These are phyloP conservation scores for Holothuria scabra DNA, from an alignment of 53 echinoderm and acorn worm species.

Conservation along the genomic window DNA sequence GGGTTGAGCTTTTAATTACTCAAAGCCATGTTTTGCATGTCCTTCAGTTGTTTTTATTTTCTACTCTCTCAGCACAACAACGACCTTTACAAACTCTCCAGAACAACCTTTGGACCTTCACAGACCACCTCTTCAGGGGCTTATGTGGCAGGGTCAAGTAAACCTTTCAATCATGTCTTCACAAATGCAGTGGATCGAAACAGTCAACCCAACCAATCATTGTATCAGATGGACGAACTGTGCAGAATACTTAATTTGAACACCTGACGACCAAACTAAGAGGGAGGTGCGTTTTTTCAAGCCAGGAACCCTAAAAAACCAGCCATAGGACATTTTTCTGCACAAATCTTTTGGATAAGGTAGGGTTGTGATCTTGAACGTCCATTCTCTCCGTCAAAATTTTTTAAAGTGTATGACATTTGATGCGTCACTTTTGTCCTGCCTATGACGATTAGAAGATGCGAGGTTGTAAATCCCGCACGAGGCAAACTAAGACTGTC, in stretches of 20 bases:
- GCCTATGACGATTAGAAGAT: no score
- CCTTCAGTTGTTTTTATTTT: neutral
- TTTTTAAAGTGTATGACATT: no score
- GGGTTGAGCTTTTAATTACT: no score
- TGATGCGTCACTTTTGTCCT: no score
- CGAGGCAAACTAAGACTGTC: no score
- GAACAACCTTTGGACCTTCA: conserved; percentile 17
- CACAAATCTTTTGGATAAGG: conserved; percentile 15
- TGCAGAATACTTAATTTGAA: conserved; percentile 17
- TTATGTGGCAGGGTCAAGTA: no score
- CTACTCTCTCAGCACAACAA: conserved; percentile 1
- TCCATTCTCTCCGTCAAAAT: no score
- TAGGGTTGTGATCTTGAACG: conserved; percentile 8
- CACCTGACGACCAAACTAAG: conserved; percentile 4
- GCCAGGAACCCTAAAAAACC: no score
- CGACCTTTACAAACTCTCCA: conserved; percentile 13
- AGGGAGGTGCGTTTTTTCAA: no score
- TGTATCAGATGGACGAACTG: conserved; percentile 24
- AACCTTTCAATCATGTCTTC: no score
- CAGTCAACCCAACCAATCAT: neutral
- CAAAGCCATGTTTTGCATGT: neutral
- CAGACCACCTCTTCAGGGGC: neutral
- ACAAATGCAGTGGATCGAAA: no score
- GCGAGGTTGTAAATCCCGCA: no score
- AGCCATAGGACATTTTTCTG: neutral